Base-by-base conservation (phyloP, 2,888 invertebrate genomes). In the Drosophila niveifrons region DNA sequence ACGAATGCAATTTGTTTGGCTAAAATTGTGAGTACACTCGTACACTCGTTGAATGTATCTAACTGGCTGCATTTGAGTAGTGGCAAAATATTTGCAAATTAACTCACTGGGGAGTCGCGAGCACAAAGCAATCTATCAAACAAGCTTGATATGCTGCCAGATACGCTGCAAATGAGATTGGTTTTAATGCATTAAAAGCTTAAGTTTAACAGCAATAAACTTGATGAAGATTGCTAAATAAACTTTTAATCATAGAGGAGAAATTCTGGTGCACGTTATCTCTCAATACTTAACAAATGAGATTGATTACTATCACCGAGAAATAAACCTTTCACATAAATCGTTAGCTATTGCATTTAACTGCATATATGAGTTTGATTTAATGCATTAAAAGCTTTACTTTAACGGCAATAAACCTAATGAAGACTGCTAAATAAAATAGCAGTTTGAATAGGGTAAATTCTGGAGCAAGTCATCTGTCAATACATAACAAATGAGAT, bases 11-110 rank as follows among this genome's bases (percentile, higher is more conserved):
- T 77, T 79, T 75, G 76, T 66, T 64, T 55, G 57, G 46, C 62
- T 31, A 62, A 77, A 62, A 76, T 55, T 43, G 47, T 36, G 43
- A 72, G 51, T 53, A 31, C 13, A 55, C 46, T 51, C 31, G 51
- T 53, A 31, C 13, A 55, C 46, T 51, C 31, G 15, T 47, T 47
- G 47, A 47, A 47, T 47, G 47, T 2, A 47, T 47, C 34, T 31
- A 46, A 23, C 46, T 13, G 15, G 51, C 52, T 65, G 41, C 58
- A 55, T 66, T 78, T 61, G 53, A 61, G 59, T 74, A 34, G 53
- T 62, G 78, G 47, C 75, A 87, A 78, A 87, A 78, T 78, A 84
- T 84, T 87, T 81, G 76, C 89, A 87, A 83, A 83, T 89, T 78
- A 83, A 78, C 66, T 65, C 88, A 52, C 85, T 68, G 53, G 88